Evolutionary conservation across 2,888 invertebrate genomes (phyloP).

Genomic region (Ectemnius continuus): DNA sequence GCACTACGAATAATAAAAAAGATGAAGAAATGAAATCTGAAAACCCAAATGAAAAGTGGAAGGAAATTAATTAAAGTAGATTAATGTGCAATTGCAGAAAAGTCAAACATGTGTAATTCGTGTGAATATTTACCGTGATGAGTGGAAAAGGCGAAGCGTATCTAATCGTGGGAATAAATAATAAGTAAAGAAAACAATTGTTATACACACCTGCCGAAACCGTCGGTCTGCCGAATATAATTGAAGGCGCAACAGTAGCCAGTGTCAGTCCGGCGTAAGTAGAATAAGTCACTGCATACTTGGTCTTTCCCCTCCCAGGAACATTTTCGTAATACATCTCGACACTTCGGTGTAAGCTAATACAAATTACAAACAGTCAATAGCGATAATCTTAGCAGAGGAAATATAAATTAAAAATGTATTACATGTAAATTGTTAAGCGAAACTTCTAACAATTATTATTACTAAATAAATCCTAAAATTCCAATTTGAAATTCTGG

Average conservation of each 20-base stretch:
- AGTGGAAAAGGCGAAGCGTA: too few species aligned
- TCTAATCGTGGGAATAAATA: too few species aligned
- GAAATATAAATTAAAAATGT: background rate
- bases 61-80: too few species aligned
- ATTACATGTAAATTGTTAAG: background rate
- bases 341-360: slow-evolving; percentile 79
- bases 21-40: too few species aligned
- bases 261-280: slow-evolving; percentile 81
- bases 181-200: too few species aligned
- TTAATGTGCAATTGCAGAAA: too few species aligned
- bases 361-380: background rate
- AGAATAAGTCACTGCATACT: slow-evolving; percentile 79
- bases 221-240: slow-evolving; percentile 79
- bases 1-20: too few species aligned
- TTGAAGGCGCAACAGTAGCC: slow-evolving; percentile 83
- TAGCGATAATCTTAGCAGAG: background rate
- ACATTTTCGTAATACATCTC: slow-evolving; percentile 79
- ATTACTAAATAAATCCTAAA: too few species aligned
- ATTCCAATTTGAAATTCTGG: too few species aligned
- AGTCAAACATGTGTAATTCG: too few species aligned
- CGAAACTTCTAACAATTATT: background rate
- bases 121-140: too few species aligned
- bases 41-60: too few species aligned
- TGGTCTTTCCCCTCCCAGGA: slow-evolving; percentile 78
- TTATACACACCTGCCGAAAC: slow-evolving; percentile 63